Evolutionary conservation across 2,888 invertebrate genomes (phyloP).

Genomic region (Drosophila merina): DNA sequence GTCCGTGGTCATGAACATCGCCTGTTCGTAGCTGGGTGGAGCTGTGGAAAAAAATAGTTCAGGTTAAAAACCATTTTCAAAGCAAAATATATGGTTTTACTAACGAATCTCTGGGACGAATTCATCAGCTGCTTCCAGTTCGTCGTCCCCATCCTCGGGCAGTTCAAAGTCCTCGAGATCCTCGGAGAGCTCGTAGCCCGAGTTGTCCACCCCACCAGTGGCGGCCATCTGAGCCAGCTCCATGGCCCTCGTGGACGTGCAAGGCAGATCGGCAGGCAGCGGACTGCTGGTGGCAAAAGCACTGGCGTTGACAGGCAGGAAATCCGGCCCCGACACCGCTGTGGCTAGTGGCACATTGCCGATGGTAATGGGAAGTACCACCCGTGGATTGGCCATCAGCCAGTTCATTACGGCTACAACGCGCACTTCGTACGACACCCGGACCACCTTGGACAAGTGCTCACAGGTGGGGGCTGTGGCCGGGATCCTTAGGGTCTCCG

Average conservation of each 20-base stretch:
- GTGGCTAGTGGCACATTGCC: conserved; percentile 81
- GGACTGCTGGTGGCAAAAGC: conserved; percentile 32
- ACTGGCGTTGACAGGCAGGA: neutral
- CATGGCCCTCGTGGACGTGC: conserved; percentile 75
- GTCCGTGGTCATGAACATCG: conserved; percentile 81
- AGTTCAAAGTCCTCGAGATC: conserved; percentile 58
- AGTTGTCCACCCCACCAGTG: conserved; percentile 39
- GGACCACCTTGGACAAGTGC: conserved; percentile 81
- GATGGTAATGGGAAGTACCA: conserved; percentile 81
- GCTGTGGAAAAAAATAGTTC: conserved; percentile 57
- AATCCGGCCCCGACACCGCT: conserved; percentile 28
- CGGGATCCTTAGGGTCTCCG: conserved; percentile 80
- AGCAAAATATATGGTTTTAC: conserved; percentile 15
- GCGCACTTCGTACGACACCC: conserved; percentile 80
- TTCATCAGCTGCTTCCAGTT: conserved; percentile 60
- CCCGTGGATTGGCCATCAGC: conserved; percentile 76
- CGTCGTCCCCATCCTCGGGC: conserved; percentile 67
- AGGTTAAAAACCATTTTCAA: neutral
- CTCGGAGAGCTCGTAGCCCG: conserved; percentile 50
- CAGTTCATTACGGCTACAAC: conserved; percentile 79
- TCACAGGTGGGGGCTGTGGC: conserved; percentile 82
- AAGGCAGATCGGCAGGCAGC: conserved; percentile 64
- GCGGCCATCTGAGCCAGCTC: conserved; percentile 44
- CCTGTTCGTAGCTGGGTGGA: conserved; percentile 83
- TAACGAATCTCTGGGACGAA: conserved; percentile 68